Percentiles rank a stretch among this genome's conserved stretches.
Conservation (phyloP, 2,113 vertebrate genomes). For the Bujurquina vittata region DNA sequence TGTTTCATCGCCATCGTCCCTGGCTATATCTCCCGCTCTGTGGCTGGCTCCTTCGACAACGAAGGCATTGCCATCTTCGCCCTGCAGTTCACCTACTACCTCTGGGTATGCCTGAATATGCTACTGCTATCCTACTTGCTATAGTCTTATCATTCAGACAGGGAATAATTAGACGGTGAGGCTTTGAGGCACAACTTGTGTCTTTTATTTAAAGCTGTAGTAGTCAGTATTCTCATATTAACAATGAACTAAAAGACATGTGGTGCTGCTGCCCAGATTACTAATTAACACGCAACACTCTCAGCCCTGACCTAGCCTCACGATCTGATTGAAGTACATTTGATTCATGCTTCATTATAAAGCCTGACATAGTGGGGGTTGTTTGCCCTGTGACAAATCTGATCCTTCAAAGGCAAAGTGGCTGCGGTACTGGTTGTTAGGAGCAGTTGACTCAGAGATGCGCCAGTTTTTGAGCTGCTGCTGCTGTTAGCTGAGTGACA, state of each 20-base stretch:
- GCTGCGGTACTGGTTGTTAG: background rate
- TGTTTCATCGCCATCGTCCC: slow-evolving; percentile 97
- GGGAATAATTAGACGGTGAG: background rate
- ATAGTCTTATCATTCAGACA: background rate
- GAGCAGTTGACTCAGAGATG: background rate
- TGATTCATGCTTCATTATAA: background rate
- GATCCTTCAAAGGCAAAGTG: background rate
- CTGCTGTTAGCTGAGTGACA: background rate
- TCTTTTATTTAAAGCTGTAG: background rate
- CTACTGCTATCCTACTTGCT: background rate
- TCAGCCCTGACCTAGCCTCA: background rate
- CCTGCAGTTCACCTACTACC: slow-evolving; percentile 97
- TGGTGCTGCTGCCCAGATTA: background rate
- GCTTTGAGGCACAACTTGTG: background rate
- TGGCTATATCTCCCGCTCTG: slow-evolving; percentile 95
- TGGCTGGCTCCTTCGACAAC: slow-evolving; percentile 96
- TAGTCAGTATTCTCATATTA: slow-evolving; percentile 6
- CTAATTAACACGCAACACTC: background rate
- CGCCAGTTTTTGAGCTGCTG: background rate
- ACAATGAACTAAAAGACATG: background rate
- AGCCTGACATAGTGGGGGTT: background rate
- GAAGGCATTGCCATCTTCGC: slow-evolving; percentile 99
- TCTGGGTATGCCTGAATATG: slow-evolving; percentile 83
- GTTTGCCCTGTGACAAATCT: background rate
- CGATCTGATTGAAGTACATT: background rate